phyloP scores from a whole-genome alignment of 2,888 invertebrate genomes.

The Neocrepidodera transversa region DNA sequence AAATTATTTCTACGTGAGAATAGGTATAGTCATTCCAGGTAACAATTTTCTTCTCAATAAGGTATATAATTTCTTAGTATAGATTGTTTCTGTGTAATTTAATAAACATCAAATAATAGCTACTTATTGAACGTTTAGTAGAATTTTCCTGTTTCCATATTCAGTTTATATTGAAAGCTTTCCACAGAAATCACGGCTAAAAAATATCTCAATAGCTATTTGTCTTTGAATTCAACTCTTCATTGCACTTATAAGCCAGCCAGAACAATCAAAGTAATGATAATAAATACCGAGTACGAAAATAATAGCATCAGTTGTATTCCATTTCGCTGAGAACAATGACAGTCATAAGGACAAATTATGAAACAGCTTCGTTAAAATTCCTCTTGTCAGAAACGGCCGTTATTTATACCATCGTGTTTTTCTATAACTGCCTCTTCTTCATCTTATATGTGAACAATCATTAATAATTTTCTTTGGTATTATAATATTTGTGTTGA shows the following conservation, averaged over 20 bases:
- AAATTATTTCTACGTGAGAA: too few species aligned
- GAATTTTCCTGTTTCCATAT: neutral
- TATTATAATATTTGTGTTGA: slow-evolving; percentile 45
- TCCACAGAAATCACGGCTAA: neutral
- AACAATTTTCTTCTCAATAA: too few species aligned
- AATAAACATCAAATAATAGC: too few species aligned
- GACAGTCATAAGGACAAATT: slow-evolving; percentile 56
- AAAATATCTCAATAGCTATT: slow-evolving; percentile 5
- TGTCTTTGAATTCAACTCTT: neutral
- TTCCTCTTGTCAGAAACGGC: slow-evolving; percentile 53
- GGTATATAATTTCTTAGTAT: too few species aligned
- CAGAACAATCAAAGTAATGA: slow-evolving; percentile 43
- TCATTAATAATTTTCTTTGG: slow-evolving; percentile 49
- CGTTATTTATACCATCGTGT: slow-evolving; percentile 52
- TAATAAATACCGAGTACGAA: slow-evolving; percentile 46
- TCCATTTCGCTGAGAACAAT: slow-evolving; percentile 51
- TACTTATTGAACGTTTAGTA: neutral
- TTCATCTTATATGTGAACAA: slow-evolving; percentile 38
- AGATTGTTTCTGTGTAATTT: too few species aligned
- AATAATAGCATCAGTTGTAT: slow-evolving; percentile 48
- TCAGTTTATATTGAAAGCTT: neutral
- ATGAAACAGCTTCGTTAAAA: slow-evolving; percentile 57
- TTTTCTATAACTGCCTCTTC: slow-evolving; percentile 41
- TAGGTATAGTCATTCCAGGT: too few species aligned
- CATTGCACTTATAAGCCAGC: slow-evolving; percentile 1